Base-by-base conservation (phyloP, 2,797 vertebrate species). In the Adrianichthys oophorus region DNA sequence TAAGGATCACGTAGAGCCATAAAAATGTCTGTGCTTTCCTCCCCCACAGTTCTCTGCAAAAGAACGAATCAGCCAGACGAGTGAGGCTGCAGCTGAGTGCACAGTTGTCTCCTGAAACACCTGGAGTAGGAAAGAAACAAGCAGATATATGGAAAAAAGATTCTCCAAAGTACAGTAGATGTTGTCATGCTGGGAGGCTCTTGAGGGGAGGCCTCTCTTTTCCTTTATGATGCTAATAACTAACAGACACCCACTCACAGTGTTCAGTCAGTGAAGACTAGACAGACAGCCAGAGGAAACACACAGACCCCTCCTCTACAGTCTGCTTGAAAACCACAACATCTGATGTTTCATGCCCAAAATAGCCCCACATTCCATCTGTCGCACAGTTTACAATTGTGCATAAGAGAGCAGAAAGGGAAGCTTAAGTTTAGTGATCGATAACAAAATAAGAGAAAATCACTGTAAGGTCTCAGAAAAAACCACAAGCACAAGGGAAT, bases 331-430 rank as follows among this genome's bases (percentile, higher is more conserved):
- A 78, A 85, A 82, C 79, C 84, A 78, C 78, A 84, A 70, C 81
- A 82, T 76, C 80, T 84, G 84, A 89, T 85, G 87, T 69, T 71
- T 88, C 86, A 84, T 72, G 72, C 72, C 69, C 60, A 63, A 81
- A 89, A 87, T 84, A 87, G 78, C 18, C 60, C 1, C 17, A 75
- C 52, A 65, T 78, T 85, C 70, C 69, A 56, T 53, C 44, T 44
- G 68, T 68, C 62, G 67, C 64, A 67, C 21, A 55, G 41, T 53
- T 73, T 43, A 15, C 41, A 46, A 66, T 37, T 65, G 62, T 70
- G 41, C 52, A 42, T 12, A 37, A 4, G 60, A 41, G 58, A 57
- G 41, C 10, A 52, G 77, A 83, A 81, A 70, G 62, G 58, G 59
- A 72, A 82, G 58, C 19, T 16, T 47, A 58, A 68, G 52, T 65